Base-by-base conservation (phyloP, 1,140 invertebrate species). In the Cherax destructor region DNA sequence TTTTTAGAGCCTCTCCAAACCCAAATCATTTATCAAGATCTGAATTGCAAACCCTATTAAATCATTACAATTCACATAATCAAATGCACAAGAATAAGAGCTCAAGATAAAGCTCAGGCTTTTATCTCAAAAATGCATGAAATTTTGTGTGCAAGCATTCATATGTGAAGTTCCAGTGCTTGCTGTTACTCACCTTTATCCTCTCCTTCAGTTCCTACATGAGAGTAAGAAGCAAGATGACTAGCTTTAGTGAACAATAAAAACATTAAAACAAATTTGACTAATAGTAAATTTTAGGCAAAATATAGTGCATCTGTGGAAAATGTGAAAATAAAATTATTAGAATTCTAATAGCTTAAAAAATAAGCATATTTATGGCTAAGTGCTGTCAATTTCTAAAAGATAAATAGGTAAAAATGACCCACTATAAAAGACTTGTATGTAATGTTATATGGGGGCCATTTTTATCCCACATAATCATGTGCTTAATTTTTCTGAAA, bases 181-280 rank as follows among this genome's bases (percentile, higher is more conserved):
- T 80, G 41, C 7, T 49, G 50, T 69, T 80, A 72, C 87, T 88
- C 69, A 88, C 87, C 87, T 88, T 72, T 88, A 18, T 88, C 87
- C 78, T 88, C 87, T 88, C 79, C 87, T 88, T 88, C 87, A 83
- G 87, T 61, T 88, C 87, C 87, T 88, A 88, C 87, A 88, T 74
- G 79, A 88, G 87, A 81, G 81, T 72, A 88, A 65, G 80, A 83
- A 83, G 79, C 59, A 83, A 81, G 79, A 88, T 83, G 21, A 52
- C 21, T 61, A 88, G 59, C 87, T 88, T 88, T 88, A 88, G 65
- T 88, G 13, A 74, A 74, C n/a, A 30, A 74, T 30, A 13, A 69
- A 13, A 69, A 18, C 2, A 69, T 21, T 2, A 16, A 16, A 74
- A 74, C 24, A 74, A 9, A 74, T 74, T 6, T 69, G 21, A 21